Conservation (phyloP, 2,113 vertebrate genomes). For the Bubo blakistoni region DNA sequence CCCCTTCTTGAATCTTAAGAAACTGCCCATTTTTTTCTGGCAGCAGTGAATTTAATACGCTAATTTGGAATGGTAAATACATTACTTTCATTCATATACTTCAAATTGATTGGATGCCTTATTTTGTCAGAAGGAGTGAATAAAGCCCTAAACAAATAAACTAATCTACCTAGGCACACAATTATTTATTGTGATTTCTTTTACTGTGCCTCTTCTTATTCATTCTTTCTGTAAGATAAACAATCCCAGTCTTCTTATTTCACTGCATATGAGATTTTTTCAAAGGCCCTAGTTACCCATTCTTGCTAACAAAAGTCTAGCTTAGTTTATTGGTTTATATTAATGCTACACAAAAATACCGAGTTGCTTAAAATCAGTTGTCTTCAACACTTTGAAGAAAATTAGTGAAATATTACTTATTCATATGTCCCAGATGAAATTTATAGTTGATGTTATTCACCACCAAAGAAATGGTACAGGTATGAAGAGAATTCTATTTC, state of each 20-base stretch:
- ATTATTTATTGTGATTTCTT: not conserved
- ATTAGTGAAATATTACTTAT: not conserved
- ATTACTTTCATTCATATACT: not conserved
- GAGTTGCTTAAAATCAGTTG: not conserved
- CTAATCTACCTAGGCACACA: not conserved
- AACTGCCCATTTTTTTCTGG: not conserved
- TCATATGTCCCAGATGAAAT: not conserved
- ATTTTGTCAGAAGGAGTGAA: not conserved
- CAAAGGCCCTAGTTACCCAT: not conserved
- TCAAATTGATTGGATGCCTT: not conserved
- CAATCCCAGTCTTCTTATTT: not conserved
- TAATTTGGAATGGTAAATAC: not conserved
- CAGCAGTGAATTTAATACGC: not conserved
- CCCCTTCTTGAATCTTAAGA: not conserved
- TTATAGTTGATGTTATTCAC: not conserved
- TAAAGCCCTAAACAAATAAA: slow-evolving; percentile 1
- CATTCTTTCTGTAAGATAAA: not conserved
- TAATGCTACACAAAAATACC: not conserved
- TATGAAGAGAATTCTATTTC: not conserved
- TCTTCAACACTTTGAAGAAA: not conserved
- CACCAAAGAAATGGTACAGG: not conserved
- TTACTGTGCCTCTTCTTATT: not conserved
- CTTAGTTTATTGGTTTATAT: not conserved
- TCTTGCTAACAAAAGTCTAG: not conserved
- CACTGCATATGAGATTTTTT: not conserved